A percentile compares a stretch with the other conserved stretches of the same genome.
Conservation (phyloP, 2,888 invertebrate genomes). For the Mesopsocus fuscifrons region DNA sequence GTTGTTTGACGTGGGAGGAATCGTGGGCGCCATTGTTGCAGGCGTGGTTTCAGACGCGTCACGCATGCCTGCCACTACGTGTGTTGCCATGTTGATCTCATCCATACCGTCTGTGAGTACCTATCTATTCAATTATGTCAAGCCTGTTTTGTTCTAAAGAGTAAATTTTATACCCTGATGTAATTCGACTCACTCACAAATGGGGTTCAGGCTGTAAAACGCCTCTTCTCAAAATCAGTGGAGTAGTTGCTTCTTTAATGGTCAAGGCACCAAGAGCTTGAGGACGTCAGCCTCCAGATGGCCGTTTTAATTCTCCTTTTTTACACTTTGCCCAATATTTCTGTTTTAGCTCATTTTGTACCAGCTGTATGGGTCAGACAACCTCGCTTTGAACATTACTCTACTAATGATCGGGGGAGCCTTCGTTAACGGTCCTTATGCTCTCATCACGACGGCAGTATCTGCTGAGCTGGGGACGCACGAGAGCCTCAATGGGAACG, state of each 20-base stretch:
- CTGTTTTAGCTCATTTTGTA: constrained; percentile 73
- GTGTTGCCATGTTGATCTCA: constrained; percentile 55
- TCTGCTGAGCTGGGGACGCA: constrained; percentile 88
- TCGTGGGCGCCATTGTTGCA: constrained; percentile 71
- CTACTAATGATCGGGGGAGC: constrained; percentile 57
- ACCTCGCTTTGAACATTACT: constrained; percentile 38
- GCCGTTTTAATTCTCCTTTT: too few species aligned
- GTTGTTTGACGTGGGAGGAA: constrained; percentile 79
- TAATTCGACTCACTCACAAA: too few species aligned
- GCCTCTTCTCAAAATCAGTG: too few species aligned
- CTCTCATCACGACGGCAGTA: constrained; percentile 89
- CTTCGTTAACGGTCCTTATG: constrained; percentile 90
- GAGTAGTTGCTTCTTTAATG: too few species aligned
- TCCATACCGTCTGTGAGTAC: constrained; percentile 65
- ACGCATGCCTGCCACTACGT: constrained; percentile 75
- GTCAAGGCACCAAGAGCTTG: too few species aligned
- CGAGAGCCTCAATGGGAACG: constrained; percentile 59
- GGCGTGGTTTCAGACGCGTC: constrained; percentile 68
- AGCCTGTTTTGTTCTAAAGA: too few species aligned
- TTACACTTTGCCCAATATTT: too few species aligned
- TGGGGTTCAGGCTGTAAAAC: too few species aligned
- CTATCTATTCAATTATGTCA: too few species aligned
- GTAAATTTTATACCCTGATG: too few species aligned
- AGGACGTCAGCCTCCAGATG: too few species aligned
- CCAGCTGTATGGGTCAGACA: constrained; percentile 46